These are phyloP conservation scores for Petrocephalus sullivani DNA, from an alignment of 2,797 vertebrate genomes.

Conservation along the genomic window DNA sequence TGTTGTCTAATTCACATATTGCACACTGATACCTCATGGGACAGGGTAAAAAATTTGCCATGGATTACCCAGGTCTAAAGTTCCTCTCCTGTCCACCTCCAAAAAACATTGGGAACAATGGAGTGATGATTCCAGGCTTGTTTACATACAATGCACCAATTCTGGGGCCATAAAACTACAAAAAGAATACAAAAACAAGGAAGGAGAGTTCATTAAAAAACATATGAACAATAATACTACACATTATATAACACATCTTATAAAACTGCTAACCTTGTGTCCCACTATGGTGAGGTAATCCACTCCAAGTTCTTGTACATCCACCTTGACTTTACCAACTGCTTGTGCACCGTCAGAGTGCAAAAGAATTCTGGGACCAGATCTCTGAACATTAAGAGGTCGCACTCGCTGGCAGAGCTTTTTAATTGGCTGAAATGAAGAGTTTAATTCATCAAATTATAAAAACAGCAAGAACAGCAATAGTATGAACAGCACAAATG, in stretches of 20 bases:
- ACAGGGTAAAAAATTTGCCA: background rate
- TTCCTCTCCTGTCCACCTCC: constrained; percentile 90
- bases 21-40: background rate
- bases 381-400: constrained; percentile 58
- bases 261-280: constrained; percentile 76
- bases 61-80: constrained; percentile 84
- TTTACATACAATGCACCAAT: constrained; percentile 78
- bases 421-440: constrained; percentile 65
- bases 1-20: background rate
- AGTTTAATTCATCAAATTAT: background rate
- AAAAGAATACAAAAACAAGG: constrained; percentile 11
- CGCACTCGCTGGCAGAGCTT: constrained; percentile 70
- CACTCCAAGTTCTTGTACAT: constrained; percentile 77
- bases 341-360: constrained; percentile 92
- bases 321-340: constrained; percentile 78
- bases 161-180: constrained; percentile 86
- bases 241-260: background rate
- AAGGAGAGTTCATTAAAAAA: background rate
- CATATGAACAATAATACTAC: background rate
- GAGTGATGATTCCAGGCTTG: constrained; percentile 61
- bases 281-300: constrained; percentile 92
- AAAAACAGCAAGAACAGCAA: background rate
- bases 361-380: constrained; percentile 60
- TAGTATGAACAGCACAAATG: background rate
- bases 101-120: constrained; percentile 78